Conservation (phyloP, 2,888 invertebrate species). For the Oxystoma pomonae region DNA sequence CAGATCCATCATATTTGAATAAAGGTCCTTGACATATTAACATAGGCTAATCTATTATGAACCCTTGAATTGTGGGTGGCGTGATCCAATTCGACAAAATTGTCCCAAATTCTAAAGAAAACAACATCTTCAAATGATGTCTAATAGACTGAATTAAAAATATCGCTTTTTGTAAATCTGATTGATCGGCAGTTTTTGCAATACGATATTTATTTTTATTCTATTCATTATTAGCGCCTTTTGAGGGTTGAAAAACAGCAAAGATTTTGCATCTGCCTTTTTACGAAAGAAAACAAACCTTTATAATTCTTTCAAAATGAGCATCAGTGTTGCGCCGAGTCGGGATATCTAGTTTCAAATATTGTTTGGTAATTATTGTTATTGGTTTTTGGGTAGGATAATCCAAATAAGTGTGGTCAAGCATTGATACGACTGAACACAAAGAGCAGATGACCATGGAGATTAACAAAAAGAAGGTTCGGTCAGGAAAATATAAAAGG, state of each 20-base stretch:
- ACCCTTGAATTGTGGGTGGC: slow-evolving; percentile 17
- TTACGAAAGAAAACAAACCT: background rate
- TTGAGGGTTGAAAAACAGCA: slow-evolving; percentile 10
- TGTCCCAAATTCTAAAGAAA: slow-evolving; percentile 19
- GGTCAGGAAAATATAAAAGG: background rate
- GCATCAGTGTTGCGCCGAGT: background rate
- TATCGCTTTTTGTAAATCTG: slow-evolving; percentile 33
- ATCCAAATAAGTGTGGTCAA: background rate
- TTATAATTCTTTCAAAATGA: background rate
- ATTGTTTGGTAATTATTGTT: slow-evolving; percentile 17
- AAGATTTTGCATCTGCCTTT: slow-evolving; percentile 17
- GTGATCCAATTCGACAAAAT: slow-evolving; percentile 26
- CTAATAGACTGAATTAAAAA: slow-evolving; percentile 32
- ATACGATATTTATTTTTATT: slow-evolving; percentile 29
- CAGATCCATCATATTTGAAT: background rate
- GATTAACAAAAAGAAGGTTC: background rate
- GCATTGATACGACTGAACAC: background rate
- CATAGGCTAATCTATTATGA: background rate
- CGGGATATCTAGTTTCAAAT: background rate
- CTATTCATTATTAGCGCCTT: slow-evolving; percentile 14
- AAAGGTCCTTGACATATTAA: slow-evolving; percentile 13
- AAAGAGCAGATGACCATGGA: background rate
- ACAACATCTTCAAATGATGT: slow-evolving; percentile 23
- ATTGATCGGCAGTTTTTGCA: slow-evolving; percentile 31
- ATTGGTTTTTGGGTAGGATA: slow-evolving; percentile 6